phyloP scores from a whole-genome alignment of 2,797 vertebrate genomes.

The Melanotaenia boesemani region DNA sequence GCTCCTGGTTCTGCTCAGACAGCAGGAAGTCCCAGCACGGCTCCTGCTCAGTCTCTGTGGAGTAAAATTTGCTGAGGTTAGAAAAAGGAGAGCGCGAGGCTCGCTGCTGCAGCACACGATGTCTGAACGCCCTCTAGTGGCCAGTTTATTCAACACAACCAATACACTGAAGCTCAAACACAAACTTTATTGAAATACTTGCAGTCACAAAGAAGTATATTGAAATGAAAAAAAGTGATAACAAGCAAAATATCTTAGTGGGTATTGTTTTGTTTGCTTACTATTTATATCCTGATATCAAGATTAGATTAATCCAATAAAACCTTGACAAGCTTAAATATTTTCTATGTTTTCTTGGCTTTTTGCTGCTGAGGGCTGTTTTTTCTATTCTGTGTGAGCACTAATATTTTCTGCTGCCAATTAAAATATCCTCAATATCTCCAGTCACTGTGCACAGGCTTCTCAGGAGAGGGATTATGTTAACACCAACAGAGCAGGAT shows the following conservation, averaged over 20 bases:
- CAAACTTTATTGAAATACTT: not conserved
- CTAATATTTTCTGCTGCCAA: not conserved
- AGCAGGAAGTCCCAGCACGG: slow-evolving; percentile 91
- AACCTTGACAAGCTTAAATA: too few species aligned
- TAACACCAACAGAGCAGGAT: too few species aligned
- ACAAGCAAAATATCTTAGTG: not conserved
- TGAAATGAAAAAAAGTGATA: not conserved
- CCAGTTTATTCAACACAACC: slow-evolving; percentile 1
- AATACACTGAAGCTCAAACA: not conserved
- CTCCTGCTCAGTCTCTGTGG: slow-evolving; percentile 91
- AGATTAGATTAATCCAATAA: too few species aligned
- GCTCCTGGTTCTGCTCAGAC: slow-evolving; percentile 88
- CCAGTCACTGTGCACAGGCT: not conserved
- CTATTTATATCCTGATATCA: too few species aligned
- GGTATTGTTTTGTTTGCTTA: not conserved
- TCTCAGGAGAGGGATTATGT: not conserved
- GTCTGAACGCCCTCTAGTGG: slow-evolving; percentile 73
- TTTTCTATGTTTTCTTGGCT: not conserved
- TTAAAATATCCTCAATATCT: slow-evolving; percentile 4
- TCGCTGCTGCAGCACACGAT: not conserved
- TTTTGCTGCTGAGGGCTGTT: not conserved
- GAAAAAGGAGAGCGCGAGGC: not conserved
- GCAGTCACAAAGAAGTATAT: not conserved
- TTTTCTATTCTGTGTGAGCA: not conserved
- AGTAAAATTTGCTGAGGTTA: slow-evolving; percentile 39